Percentiles rank a stretch among this genome's conserved stretches.
Evolutionary conservation across 2,888 invertebrate genomes (phyloP).

Genomic region (Tinea pellionella): DNA sequence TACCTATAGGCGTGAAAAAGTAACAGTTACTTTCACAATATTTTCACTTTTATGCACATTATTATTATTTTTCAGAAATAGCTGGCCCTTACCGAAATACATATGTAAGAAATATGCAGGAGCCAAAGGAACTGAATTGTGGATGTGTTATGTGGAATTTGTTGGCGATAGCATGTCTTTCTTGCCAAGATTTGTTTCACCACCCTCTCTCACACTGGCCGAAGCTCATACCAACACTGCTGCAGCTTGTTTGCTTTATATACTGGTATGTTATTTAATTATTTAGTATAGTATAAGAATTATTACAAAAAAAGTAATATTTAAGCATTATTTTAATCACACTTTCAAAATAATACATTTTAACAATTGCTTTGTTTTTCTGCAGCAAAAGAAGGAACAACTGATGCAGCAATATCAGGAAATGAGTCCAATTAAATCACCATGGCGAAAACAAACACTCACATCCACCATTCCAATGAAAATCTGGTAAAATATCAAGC

Average conservation of each 20-base stretch:
- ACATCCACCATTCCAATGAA: neutral
- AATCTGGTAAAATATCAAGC: neutral
- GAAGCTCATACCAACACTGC: neutral
- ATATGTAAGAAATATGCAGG: slow-evolving; percentile 40
- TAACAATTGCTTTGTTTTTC: no score
- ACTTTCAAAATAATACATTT: no score
- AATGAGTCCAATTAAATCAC: neutral
- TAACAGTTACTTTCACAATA: no score
- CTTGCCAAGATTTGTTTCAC: neutral
- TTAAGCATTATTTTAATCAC: no score
- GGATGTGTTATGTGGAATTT: slow-evolving; percentile 37
- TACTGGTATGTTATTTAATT: no score
- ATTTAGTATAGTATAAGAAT: no score
- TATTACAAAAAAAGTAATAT: no score
- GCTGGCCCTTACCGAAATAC: slow-evolving; percentile 46
- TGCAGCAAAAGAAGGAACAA: neutral
- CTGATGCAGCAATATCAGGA: neutral
- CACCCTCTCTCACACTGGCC: neutral
- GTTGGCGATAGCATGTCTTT: neutral
- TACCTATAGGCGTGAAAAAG: no score
- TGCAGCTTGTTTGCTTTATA: no score
- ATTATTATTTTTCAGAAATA: slow-evolving; percentile 31
- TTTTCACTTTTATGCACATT: no score
- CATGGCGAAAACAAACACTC: neutral
- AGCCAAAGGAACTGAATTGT: slow-evolving; percentile 30